These are phyloP conservation scores for Andrena praecox DNA, from an alignment of 2,888 invertebrate genomes.

Conservation along the genomic window DNA sequence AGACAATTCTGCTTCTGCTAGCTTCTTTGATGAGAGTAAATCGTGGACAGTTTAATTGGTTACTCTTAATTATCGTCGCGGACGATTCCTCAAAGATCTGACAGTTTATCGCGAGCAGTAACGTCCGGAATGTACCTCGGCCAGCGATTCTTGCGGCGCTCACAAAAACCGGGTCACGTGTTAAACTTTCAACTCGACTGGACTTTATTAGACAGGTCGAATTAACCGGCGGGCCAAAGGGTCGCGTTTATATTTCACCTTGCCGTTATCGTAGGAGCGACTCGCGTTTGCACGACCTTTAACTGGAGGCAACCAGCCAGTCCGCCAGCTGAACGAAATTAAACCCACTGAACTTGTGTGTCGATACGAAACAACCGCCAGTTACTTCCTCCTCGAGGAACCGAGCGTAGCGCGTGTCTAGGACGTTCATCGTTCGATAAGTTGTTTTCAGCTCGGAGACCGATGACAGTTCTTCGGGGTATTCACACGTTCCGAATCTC, in stretches of 20 bases:
- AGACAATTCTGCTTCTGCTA: neutral
- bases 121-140: too few relatives aligned
- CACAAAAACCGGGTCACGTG: constrained; percentile 1
- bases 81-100: neutral
- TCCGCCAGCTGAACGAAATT: constrained; percentile 52
- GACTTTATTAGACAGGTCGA: constrained; percentile 36
- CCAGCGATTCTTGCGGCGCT: neutral
- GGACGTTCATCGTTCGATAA: constrained; percentile 5
- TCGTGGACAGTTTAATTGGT: neutral
- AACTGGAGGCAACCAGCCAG: neutral
- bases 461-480: too few relatives aligned
- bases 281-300: constrained; percentile 21
- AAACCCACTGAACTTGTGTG: constrained; percentile 39
- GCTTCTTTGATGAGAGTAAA: neutral
- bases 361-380: constrained; percentile 56
- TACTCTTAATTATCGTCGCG: constrained; percentile 1
- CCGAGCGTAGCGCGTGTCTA: constrained; percentile 1
- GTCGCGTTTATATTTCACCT: constrained; percentile 28
- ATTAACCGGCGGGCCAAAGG: constrained; percentile 39
- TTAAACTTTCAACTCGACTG: constrained; percentile 16
- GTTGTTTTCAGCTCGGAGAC: neutral
- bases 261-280: constrained; percentile 41
- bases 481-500: too few relatives aligned
- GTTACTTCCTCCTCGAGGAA: constrained; percentile 38
- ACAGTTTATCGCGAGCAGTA: neutral